Evolutionary conservation across 2,888 invertebrate species (phyloP).

Genomic region (Strigamia crassipes): DNA sequence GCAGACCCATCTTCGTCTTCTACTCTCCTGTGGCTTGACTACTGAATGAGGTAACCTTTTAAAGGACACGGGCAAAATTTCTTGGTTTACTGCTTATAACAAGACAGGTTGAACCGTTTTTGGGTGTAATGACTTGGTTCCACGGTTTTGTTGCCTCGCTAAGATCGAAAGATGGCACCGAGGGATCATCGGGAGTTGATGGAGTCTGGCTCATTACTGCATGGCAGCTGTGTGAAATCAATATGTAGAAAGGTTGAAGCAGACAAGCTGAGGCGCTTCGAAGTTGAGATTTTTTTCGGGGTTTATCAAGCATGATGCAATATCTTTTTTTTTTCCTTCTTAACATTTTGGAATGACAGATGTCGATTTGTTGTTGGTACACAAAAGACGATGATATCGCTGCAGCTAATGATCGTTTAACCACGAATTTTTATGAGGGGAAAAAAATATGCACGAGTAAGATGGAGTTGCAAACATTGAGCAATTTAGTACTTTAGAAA

Average conservation of each 20-base stretch:
- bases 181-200: constrained; percentile 10
- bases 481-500: too few species aligned
- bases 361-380: too few species aligned
- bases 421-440: too few species aligned
- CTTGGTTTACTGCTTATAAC: background rate
- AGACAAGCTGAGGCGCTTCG: background rate
- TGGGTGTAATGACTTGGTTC: background rate
- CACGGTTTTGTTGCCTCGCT: background rate
- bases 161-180: constrained; percentile 3
- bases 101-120: background rate
- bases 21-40: background rate
- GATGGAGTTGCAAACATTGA: too few species aligned
- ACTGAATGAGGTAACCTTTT: background rate
- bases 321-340: too few species aligned
- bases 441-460: too few species aligned
- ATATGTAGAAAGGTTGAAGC: constrained; percentile 4
- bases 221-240: constrained; percentile 10
- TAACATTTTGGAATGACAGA: too few species aligned
- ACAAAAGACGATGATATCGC: too few species aligned
- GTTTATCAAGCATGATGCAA: too few species aligned
- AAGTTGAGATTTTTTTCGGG: background rate
- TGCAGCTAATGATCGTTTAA: too few species aligned
- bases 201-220: constrained; percentile 10
- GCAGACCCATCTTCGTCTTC: too few species aligned
- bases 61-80: background rate